Evolutionary conservation across 2,888 invertebrate species (phyloP), one percentile per base, ranked within the genome.

Genomic region (Abrostola tripartita): DNA sequence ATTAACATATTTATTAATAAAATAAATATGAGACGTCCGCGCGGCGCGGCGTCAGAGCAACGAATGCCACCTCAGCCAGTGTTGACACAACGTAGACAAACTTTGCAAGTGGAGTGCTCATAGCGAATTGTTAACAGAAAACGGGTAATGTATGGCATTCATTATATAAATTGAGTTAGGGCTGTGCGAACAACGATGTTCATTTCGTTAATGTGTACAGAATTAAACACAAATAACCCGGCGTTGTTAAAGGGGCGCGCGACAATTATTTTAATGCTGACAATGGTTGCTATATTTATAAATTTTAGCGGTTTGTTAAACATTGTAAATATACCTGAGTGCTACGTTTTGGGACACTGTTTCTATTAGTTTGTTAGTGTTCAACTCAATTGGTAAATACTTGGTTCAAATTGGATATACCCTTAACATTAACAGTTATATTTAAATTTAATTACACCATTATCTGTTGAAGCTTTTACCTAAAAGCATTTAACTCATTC

Each of bases 1-100:
- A 94, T 94, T 94, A 93, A 93, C 94, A 94, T 94, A 94, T 94
- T 94, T 94, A 94, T 94, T 94, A 94, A 94, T 94, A 94, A 93
- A 92, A 94, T 94, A 94, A 93, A 93, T 93, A 92, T 85, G 85
- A 88, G 90, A 88, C 91, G 92, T 91, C 92, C 91, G 87, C 86
- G 55, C 78, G 61, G 68, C 74, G 72, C 86, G 82, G 77, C 79
- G 81, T 78, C 82, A 74, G 75, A 67, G 68, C 83, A 77, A 62
- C 79, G 86, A 90, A 84, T 90, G 89, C 76, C 74, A 69, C 71
- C 71, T 75, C 69, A 66, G 69, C 74, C 84, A 76, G 74, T 92
- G 92, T 92, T 92, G 91, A 92, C 91, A 88, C 83, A 87, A 75
- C 82, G 83, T 83, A 77, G 87, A 80, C 83, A 84, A 90, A 92